Percentiles rank a stretch among this genome's conserved stretches.
Conservation (phyloP, 1,140 invertebrate species). For the Zelostemma sp. region DNA sequence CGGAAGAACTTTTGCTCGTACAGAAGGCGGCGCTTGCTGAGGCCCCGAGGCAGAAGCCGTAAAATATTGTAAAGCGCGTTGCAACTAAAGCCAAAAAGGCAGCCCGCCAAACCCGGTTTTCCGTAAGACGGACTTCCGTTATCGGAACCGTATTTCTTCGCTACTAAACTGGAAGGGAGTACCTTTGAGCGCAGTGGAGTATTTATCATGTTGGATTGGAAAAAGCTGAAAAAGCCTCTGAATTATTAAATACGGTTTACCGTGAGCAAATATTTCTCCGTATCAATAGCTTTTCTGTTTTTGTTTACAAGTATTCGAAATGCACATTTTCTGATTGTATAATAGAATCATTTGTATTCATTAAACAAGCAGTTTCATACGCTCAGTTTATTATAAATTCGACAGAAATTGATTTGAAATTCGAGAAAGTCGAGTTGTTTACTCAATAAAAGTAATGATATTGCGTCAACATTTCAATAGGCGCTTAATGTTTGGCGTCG, state of each 20-base stretch:
- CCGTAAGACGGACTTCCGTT: constrained; percentile 38
- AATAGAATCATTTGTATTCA: no score
- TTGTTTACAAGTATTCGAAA: no score
- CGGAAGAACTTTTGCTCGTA: constrained; percentile 54
- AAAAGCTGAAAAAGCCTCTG: background rate
- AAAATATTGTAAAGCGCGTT: constrained; percentile 10
- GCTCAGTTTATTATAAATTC: no score
- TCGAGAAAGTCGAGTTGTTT: no score
- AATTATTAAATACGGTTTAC: constrained; percentile 4
- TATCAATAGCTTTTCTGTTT: no score
- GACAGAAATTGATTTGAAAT: no score
- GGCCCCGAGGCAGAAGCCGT: constrained; percentile 14
- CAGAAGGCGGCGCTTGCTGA: constrained; percentile 1
- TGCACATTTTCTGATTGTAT: no score
- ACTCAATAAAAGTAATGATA: no score
- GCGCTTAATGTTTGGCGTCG: no score
- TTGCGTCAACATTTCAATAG: no score
- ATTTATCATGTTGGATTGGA: background rate
- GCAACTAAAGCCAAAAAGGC: constrained; percentile 21
- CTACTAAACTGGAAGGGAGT: constrained; percentile 16
- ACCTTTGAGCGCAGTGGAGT: constrained; percentile 1
- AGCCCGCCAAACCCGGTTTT: constrained; percentile 36
- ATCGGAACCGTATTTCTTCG: constrained; percentile 31
- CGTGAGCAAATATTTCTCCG: background rate
- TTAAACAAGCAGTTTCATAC: no score